A percentile compares a stretch with the other conserved stretches of the same genome.
phyloP scores from a whole-genome alignment of 1,140 invertebrate genomes.

The Pteromalus puparum region DNA sequence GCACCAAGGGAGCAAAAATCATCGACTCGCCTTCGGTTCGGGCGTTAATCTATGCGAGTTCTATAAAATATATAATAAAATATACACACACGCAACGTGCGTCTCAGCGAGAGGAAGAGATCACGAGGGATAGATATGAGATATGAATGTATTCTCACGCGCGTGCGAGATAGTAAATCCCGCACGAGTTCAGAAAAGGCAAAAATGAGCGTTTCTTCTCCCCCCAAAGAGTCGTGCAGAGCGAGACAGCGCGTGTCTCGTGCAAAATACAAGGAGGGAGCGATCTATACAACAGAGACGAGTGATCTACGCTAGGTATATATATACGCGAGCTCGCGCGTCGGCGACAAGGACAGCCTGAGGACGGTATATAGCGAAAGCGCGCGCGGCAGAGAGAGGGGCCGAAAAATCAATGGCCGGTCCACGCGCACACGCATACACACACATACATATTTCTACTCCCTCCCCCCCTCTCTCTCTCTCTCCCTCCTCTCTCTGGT shows the following conservation, averaged over 20 bases:
- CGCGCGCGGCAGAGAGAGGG: background rate
- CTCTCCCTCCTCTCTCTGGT: background rate
- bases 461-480: background rate
- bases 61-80: no score
- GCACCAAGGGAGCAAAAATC: no score
- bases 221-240: background rate
- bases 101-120: no score
- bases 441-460: background rate
- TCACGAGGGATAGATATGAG: no score
- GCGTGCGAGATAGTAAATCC: background rate
- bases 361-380: conserved; percentile 1
- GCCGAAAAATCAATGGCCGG: conserved; percentile 56
- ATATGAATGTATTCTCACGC: background rate
- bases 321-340: no score
- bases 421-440: background rate
- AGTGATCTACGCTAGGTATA: background rate
- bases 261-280: background rate
- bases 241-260: background rate
- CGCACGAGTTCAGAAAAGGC: background rate
- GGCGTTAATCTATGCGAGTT: no score
- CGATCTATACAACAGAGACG: background rate
- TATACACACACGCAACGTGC: no score
- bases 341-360: background rate
- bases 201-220: background rate
- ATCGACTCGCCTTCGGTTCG: no score